Percentiles rank a stretch among this genome's conserved stretches.
Evolutionary conservation across 2,888 invertebrate genomes (phyloP).

Genomic region (Lepidocyrtoides sp.): DNA sequence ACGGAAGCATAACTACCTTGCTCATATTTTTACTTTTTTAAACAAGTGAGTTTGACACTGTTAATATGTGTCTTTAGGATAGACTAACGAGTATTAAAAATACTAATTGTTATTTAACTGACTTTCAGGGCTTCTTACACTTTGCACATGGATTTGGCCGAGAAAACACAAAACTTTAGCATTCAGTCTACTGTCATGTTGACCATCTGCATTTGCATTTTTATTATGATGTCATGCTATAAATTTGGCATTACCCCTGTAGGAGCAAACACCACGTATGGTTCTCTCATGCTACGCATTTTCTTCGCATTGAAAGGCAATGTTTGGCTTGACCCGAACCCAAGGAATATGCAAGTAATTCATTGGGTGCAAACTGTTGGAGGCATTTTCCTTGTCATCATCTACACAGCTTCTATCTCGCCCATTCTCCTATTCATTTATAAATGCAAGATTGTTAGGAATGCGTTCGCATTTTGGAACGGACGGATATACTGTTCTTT

Average conservation of each 20-base stretch:
- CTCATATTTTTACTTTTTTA: slow-evolving; percentile 45
- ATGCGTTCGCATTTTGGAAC: slow-evolving; percentile 78
- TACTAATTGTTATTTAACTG: too few relatives aligned
- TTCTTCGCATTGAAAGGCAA: background rate
- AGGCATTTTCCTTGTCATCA: slow-evolving; percentile 41
- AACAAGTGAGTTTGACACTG: background rate
- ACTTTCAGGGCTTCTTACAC: slow-evolving; percentile 67
- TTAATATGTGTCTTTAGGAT: background rate
- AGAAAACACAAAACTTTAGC: background rate
- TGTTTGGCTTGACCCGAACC: background rate
- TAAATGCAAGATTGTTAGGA: slow-evolving; percentile 67
- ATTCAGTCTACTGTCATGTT: slow-evolving; percentile 36
- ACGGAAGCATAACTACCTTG: slow-evolving; percentile 13
- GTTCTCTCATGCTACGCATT: slow-evolving; percentile 55
- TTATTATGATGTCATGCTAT: slow-evolving; percentile 51
- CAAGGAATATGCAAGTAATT: background rate
- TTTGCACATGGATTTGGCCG: slow-evolving; percentile 75
- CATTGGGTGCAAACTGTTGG: slow-evolving; percentile 8
- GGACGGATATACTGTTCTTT: slow-evolving; percentile 71
- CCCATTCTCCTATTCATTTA: slow-evolving; percentile 74
- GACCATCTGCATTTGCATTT: background rate
- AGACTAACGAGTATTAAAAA: too few relatives aligned
- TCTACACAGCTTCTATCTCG: slow-evolving; percentile 59
- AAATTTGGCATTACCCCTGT: slow-evolving; percentile 40
- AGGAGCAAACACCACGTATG: slow-evolving; percentile 50